A percentile compares a stretch with the other conserved stretches of the same genome.
These are phyloP conservation scores for Eunapius fragilis DNA, from an alignment of 37 sponge, comb jelly and placozoan genomes.

Conservation along the genomic window DNA sequence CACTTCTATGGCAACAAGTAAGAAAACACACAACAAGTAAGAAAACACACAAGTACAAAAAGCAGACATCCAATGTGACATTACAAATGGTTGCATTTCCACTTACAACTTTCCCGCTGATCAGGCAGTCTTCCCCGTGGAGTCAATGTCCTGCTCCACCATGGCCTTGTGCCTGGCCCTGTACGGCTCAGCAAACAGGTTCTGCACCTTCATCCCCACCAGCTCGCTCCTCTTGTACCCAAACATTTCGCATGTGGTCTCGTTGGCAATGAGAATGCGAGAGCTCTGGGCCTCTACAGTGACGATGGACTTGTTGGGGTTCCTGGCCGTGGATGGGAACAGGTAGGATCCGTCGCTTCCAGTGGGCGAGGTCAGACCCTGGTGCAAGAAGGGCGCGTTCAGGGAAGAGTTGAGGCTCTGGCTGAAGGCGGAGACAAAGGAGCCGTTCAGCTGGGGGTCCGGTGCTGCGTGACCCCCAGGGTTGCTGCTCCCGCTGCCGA, in stretches of 20 bases:
- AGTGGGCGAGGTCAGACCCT: conserved; percentile 4
- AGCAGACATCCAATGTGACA: too few relatives aligned
- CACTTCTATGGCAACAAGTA: too few relatives aligned
- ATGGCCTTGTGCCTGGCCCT: conserved; percentile 68
- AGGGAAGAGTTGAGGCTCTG: conserved; percentile 63
- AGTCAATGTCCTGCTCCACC: conserved; percentile 78
- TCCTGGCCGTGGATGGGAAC: conserved; percentile 78
- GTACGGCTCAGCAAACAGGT: conserved; percentile 74
- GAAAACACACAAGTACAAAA: too few relatives aligned
- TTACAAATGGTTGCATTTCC: too few relatives aligned
- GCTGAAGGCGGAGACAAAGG: conserved; percentile 74
- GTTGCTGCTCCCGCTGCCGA: not conserved
- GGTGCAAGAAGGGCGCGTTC: conserved; percentile 63
- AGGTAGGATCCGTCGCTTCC: conserved; percentile 19
- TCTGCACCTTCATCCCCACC: conserved; percentile 76
- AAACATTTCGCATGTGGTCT: conserved; percentile 86
- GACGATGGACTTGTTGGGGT: conserved; percentile 91
- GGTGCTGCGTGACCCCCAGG: not conserved
- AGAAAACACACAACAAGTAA: not conserved
- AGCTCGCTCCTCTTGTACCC: conserved; percentile 62
- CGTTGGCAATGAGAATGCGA: conserved; percentile 75
- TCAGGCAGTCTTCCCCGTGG: conserved; percentile 70
- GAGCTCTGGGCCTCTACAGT: conserved; percentile 80
- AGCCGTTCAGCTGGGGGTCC: conserved; percentile 45
- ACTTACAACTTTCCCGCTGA: conserved; percentile 95